Conservation (phyloP, 2,888 invertebrate species). For the Ennomos quercinarius region DNA sequence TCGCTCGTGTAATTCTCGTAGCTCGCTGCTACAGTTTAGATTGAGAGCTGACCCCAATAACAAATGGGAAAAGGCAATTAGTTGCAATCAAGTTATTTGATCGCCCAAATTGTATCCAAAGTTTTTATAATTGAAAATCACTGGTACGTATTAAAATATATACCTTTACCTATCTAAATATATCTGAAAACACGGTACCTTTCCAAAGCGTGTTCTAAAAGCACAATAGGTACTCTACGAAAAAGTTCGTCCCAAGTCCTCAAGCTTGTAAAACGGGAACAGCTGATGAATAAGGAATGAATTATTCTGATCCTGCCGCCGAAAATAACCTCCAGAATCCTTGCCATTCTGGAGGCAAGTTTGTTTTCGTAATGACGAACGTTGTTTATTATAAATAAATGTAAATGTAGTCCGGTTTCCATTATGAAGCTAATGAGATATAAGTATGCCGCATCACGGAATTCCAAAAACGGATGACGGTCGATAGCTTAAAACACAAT, state of each 20-base stretch:
- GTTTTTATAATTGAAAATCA: too few species aligned
- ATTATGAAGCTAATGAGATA: conserved; percentile 26
- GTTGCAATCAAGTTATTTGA: too few species aligned
- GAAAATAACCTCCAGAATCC: conserved; percentile 46
- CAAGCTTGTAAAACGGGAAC: conserved; percentile 51
- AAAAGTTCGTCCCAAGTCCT: conserved; percentile 14
- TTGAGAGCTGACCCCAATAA: too few species aligned
- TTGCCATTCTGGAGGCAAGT: conserved; percentile 31
- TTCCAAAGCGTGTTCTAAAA: too few species aligned
- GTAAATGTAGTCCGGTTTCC: conserved; percentile 16
- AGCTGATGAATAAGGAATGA: conserved; percentile 58
- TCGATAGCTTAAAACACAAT: background rate
- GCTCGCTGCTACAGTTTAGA: too few species aligned
- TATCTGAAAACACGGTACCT: too few species aligned
- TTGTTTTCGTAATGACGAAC: conserved; percentile 30
- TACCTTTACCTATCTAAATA: too few species aligned
- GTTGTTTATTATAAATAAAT: conserved; percentile 31
- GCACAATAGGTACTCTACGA: conserved; percentile 7
- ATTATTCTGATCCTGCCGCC: conserved; percentile 51
- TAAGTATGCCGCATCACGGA: conserved; percentile 22
- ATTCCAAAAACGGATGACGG: conserved; percentile 11
- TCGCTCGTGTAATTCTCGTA: too few species aligned
- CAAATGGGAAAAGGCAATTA: too few species aligned
- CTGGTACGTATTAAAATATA: too few species aligned
- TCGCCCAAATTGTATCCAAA: too few species aligned